Evolutionary conservation across 2,888 invertebrate genomes (phyloP).

Genomic region (Ypsolopha scabrella): DNA sequence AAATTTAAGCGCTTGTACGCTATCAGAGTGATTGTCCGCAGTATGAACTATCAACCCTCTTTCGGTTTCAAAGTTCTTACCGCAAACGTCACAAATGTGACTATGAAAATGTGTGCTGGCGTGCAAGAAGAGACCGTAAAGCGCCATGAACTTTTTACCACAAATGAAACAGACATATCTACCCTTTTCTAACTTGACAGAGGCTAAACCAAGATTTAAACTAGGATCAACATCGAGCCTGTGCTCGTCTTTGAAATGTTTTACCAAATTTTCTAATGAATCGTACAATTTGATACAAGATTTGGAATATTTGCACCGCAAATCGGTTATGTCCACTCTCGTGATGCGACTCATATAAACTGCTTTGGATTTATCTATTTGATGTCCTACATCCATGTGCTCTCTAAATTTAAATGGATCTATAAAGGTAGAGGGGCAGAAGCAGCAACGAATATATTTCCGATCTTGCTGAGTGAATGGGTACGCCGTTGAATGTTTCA

Average conservation of each 20-base stretch:
- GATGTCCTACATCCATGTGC: not conserved
- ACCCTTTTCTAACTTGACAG: not conserved
- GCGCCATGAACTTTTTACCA: not conserved
- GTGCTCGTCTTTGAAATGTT: conserved; percentile 5
- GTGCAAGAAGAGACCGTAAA: conserved; percentile 3
- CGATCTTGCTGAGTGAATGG: conserved; percentile 2
- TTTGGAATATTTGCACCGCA: not conserved
- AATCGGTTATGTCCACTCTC: conserved; percentile 1
- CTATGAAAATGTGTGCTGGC: not conserved
- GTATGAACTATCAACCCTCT: conserved; percentile 4
- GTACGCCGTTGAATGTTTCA: conserved; percentile 1
- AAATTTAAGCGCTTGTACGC: not conserved
- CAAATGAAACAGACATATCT: conserved; percentile 4
- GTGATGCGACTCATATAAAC: not conserved
- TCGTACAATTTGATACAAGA: not conserved
- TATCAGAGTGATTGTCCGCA: not conserved
- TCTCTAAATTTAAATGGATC: not conserved
- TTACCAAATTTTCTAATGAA: conserved; percentile 3
- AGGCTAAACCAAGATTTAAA: not conserved
- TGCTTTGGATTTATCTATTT: not conserved
- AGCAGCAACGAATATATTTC: not conserved
- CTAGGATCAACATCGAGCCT: not conserved
- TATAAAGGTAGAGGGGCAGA: not conserved
- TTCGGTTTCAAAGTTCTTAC: conserved; percentile 8
- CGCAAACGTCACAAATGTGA: conserved; percentile 11